Conservation (phyloP, 2,113 vertebrate genomes). For the Penelope pileata region DNA sequence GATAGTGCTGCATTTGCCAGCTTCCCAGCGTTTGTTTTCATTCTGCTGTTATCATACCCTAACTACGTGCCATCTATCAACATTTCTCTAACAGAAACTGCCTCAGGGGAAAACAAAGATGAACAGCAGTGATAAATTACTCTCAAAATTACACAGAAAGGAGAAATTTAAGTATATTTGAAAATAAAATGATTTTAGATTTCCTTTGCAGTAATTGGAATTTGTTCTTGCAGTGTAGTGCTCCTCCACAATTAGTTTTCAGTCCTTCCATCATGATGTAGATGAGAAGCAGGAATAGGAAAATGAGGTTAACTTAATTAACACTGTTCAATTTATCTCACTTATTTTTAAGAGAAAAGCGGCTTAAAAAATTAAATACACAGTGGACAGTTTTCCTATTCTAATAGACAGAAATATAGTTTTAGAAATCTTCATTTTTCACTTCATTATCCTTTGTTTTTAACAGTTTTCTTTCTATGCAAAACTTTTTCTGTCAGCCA, state of each 20-base stretch:
- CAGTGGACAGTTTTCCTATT: not conserved
- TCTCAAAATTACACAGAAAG: not conserved
- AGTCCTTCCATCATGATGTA: conserved; percentile 10
- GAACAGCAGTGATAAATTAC: not conserved
- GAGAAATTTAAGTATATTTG: not conserved
- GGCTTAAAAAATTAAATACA: not conserved
- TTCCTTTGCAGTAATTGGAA: conserved; percentile 11
- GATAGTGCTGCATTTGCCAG: not conserved
- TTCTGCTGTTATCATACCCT: not conserved
- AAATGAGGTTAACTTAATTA: conserved; percentile 57
- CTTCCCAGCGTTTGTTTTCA: not conserved
- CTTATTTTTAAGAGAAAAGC: not conserved
- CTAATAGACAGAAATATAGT: not conserved
- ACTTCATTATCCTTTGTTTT: not conserved
- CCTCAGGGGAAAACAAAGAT: not conserved
- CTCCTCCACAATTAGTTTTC: not conserved
- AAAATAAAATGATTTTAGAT: not conserved
- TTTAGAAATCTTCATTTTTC: not conserved
- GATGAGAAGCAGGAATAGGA: conserved; percentile 49
- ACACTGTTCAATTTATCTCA: conserved; percentile 19
- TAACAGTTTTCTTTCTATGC: not conserved
- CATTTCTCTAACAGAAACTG: not conserved
- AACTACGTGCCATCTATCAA: not conserved
- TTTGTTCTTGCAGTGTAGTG: not conserved
- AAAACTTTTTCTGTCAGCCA: not conserved